Base-by-base conservation (phyloP, 2,113 vertebrate genomes). In the Triplophysa dalaica region DNA sequence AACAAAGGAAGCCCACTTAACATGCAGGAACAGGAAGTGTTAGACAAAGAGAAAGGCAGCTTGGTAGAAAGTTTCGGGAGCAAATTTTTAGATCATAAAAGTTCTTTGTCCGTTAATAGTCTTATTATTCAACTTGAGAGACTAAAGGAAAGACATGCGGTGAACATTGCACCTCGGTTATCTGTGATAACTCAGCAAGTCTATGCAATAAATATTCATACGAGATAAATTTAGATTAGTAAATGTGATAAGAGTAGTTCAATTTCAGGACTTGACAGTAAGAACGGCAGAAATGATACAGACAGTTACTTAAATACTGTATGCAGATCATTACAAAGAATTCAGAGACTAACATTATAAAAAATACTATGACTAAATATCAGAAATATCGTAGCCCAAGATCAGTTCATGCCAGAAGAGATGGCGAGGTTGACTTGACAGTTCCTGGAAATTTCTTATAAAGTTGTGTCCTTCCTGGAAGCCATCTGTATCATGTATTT, bases 401-500 rank as follows among this genome's bases (percentile, higher is more conserved):
- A 26, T 43, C 41, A 7, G 19, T 56, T 72, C 17, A 54, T 56
- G 26, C 17, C n/a, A n/a, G 26, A n/a, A 56, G 8, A 38, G 54
- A n/a, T 10, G 29, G 14, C 26, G 22, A 54, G 6, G 38, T 38
- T 24, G 56, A 43, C 8, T 61, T 29, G 8, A 33, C 19, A 52
- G 48, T 54, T 52, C 50, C 50, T 52, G 50, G 13, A 52, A 1
- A 45, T 33, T 21, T 43, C 41, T 29, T 85, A 87, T 16, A 17
- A 17, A 16, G 89, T 89, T 80, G 80, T 77, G 41, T 76, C 60
- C 80, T 90, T 93, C 92, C 92, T 92, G 91, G 92, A 91, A 84
- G 91, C 91, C 92, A 94, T 94, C 89, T 91, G 92, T 93, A 94
- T 93, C 88, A 84, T 81, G 72, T 84, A 78, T 85, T 66, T 85